A percentile compares a stretch with the other conserved stretches of the same genome.
Conservation (phyloP, 2,113 vertebrate species). For the Antigone vipio region DNA sequence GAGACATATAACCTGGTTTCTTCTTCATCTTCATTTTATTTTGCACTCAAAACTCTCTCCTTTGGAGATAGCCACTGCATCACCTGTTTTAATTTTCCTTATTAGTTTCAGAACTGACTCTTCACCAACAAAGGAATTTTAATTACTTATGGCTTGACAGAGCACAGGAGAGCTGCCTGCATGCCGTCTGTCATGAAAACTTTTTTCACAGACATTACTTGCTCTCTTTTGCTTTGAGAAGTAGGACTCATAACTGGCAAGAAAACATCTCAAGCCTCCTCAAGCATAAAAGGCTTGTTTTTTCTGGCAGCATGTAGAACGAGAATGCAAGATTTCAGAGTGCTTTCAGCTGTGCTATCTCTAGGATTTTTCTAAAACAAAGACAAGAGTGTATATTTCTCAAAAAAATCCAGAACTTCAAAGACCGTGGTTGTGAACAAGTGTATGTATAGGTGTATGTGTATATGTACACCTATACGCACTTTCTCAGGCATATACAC, state of each 20-base stretch:
- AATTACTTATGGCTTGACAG: neutral
- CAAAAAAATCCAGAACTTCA: neutral
- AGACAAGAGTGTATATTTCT: neutral
- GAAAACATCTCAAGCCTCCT: slow-evolving; percentile 33
- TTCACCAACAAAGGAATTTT: neutral
- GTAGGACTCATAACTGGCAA: neutral
- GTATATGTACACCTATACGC: neutral
- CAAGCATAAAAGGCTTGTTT: slow-evolving; percentile 43
- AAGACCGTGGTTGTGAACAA: neutral
- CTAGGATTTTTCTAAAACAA: slow-evolving; percentile 1
- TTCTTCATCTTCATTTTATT: neutral
- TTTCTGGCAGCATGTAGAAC: slow-evolving; percentile 31
- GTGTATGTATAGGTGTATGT: neutral
- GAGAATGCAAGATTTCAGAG: slow-evolving; percentile 17
- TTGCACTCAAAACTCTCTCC: neutral
- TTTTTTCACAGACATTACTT: slow-evolving; percentile 33
- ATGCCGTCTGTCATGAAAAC: neutral
- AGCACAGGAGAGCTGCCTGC: neutral
- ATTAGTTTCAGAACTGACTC: neutral
- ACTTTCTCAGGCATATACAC: neutral
- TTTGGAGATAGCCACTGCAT: neutral
- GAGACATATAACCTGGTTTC: neutral
- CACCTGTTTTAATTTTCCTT: slow-evolving; percentile 27
- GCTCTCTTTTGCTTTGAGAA: slow-evolving; percentile 18
- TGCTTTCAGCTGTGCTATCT: slow-evolving; percentile 37